Base-by-base conservation (phyloP, 2,797 vertebrate genomes). In the Syngnathus acus region DNA sequence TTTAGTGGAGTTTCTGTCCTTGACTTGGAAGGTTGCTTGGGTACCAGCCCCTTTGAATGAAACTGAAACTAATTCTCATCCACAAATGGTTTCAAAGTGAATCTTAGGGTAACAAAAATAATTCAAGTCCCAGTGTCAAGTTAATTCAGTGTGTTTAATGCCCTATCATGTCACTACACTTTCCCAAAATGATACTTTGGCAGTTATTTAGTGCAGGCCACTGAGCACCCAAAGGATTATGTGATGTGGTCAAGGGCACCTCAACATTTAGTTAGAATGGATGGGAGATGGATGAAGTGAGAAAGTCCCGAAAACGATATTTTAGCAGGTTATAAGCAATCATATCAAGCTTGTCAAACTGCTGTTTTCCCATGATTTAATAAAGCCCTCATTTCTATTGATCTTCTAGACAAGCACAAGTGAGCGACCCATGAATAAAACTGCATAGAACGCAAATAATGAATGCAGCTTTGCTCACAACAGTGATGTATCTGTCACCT, bases 361-460 rank as follows among this genome's bases (percentile, higher is more conserved):
- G 72, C 57, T 71, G 75, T 82, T 82, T 81, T 80, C 81, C 77
- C 73, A 73, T 72, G 71, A 65, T 72, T 77, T 73, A 72, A 78
- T 58, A 70, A 75, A 78, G 79, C 70, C 69, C 71, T 78, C 71
- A 70, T 84, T 78, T 72, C 76, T 69, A 82, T 84, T 86, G 77
- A 87, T 84, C 73, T 83, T 82, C 64, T 60, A 7, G 65, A 81
- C 45, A 47, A 16, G 45, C 77, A 86, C 73, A 82, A 72, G 72
- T 55, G 47, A 53, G 62, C 72, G 68, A 72, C 71, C 77, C 61
- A 83, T 88, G 80, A 88, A 86, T 87, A 87, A 86, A 77, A 67
- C 87, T 84, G 74, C 66, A 79, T 71, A 71, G 68, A 75, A 64
- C 55, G 63, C 66, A 72, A 61, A 70, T 67, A 68, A 55, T 17